Evolutionary conservation across 2,113 vertebrate genomes (phyloP).

Genomic region (Bufo gargarizans): DNA sequence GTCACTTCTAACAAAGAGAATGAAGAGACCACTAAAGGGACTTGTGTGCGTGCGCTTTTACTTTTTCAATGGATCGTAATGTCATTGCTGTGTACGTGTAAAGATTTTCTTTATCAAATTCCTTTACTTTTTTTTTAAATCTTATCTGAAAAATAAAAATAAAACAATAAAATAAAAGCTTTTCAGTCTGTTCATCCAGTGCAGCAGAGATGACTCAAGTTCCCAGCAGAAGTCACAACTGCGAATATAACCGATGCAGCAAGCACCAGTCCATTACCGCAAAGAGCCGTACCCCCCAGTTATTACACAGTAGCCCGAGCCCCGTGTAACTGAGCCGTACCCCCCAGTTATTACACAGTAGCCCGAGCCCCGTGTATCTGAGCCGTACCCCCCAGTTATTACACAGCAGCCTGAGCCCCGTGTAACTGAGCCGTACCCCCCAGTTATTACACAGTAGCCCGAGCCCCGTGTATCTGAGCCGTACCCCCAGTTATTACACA

Average conservation of each 20-base stretch:
- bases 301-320: too few relatives aligned
- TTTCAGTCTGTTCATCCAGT: not conserved
- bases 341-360: too few relatives aligned
- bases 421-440: too few relatives aligned
- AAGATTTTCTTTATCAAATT: slow-evolving; percentile 63
- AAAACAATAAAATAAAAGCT: slow-evolving; percentile 74
- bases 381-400: too few relatives aligned
- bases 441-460: too few relatives aligned
- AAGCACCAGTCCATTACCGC: not conserved
- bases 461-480: too few relatives aligned
- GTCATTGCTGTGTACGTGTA: slow-evolving; percentile 58
- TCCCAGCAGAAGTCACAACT: not conserved
- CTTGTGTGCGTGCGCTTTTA: slow-evolving; percentile 66
- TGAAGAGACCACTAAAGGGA: slow-evolving; percentile 49
- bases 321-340: too few relatives aligned
- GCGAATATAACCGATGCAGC: not conserved
- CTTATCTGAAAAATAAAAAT: slow-evolving; percentile 75
- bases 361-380: too few relatives aligned
- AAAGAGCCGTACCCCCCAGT: not conserved
- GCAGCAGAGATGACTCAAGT: not conserved
- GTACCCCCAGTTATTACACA: too few relatives aligned
- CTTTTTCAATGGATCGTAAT: slow-evolving; percentile 56
- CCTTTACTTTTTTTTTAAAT: slow-evolving; percentile 74
- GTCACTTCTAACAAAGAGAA: slow-evolving; percentile 36
- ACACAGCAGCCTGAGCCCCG: too few relatives aligned